Conservation (phyloP, 2,888 invertebrate genomes). For the Bellardia pandia region DNA sequence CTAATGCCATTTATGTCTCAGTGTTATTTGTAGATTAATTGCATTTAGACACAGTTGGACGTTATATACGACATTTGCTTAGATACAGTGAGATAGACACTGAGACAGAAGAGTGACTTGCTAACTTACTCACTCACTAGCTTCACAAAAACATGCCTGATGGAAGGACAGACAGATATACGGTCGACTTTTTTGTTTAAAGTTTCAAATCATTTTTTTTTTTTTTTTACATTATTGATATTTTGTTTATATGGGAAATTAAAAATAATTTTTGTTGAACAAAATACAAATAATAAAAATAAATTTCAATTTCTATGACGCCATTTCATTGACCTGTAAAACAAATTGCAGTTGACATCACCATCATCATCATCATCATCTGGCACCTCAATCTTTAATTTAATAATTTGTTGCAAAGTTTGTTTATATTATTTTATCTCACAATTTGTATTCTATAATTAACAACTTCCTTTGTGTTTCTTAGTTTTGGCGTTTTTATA, state of each 20-base stretch:
- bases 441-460: constrained; percentile 43
- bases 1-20: constrained; percentile 74
- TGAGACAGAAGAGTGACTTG: constrained; percentile 54
- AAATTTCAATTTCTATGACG: constrained; percentile 60
- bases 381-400: neutral
- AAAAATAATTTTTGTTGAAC: constrained; percentile 64
- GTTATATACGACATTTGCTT: constrained; percentile 64
- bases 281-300: constrained; percentile 46
- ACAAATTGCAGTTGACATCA: constrained; percentile 45
- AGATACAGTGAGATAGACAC: constrained; percentile 60
- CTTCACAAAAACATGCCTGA: constrained; percentile 8
- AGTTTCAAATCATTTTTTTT: constrained; percentile 11
- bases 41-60: constrained; percentile 73
- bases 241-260: constrained; percentile 65
- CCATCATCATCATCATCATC: constrained; percentile 11
- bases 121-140: constrained; percentile 48
- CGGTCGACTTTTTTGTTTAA: constrained; percentile 55
- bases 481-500: constrained; percentile 37
- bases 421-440: constrained; percentile 1
- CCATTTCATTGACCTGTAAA: constrained; percentile 64
- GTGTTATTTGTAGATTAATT: constrained; percentile 75
- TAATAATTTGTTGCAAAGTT: constrained; percentile 12
- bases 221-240: constrained; percentile 40
- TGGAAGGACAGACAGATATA: constrained; percentile 16
- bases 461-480: constrained; percentile 49